Evolutionary conservation across 2,888 invertebrate genomes (phyloP).

Genomic region (Dynastes maya): DNA sequence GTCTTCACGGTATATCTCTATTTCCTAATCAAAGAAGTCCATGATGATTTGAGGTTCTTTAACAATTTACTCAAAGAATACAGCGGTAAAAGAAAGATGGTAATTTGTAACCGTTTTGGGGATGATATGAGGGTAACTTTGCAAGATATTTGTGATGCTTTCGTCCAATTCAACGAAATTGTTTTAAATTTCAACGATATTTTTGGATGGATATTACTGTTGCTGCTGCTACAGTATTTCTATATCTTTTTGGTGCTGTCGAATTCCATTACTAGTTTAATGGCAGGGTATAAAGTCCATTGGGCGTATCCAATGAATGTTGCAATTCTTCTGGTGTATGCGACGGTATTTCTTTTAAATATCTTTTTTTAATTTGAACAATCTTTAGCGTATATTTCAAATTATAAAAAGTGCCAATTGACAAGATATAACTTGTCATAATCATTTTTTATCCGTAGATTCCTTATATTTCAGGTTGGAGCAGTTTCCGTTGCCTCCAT

Average conservation of each 20-base stretch:
- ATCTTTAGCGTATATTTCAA: neutral
- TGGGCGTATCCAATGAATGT: neutral
- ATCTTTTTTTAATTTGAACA: neutral
- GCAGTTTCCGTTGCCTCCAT: neutral
- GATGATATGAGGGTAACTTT: neutral
- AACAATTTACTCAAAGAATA: neutral
- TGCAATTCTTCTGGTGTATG: neutral
- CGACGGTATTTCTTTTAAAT: neutral
- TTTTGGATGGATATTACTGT: neutral
- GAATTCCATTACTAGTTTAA: neutral
- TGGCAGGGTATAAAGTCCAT: conserved; percentile 9
- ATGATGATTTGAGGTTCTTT: neutral
- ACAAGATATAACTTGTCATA: neutral
- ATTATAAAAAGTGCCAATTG: no score
- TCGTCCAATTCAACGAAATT: conserved; percentile 2
- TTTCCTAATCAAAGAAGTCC: neutral
- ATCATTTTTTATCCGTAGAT: neutral
- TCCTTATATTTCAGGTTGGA: conserved; percentile 1
- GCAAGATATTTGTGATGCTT: neutral
- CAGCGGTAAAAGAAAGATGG: neutral
- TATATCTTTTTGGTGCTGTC: neutral
- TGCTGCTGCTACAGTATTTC: neutral
- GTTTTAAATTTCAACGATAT: conserved; percentile 4
- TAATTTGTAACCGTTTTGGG: neutral
- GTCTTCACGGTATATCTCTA: neutral